Conservation (phyloP, 2,797 vertebrate genomes). For the Hippoglossus hippoglossus region DNA sequence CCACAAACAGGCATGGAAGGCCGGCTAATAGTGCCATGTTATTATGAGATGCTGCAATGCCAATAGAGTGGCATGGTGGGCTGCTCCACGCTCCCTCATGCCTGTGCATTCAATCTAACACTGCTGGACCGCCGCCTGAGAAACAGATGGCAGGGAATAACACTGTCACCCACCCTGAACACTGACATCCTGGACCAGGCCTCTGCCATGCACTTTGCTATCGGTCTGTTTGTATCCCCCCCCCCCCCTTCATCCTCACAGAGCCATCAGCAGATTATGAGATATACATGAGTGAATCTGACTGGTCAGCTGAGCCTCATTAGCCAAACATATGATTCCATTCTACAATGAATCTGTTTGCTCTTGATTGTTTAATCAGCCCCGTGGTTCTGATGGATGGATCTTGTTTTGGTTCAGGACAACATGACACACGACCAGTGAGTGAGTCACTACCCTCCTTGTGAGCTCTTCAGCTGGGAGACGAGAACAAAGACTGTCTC, state of each 20-base stretch:
- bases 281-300: constrained; percentile 76
- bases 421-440: constrained; percentile 50
- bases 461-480: constrained; percentile 41
- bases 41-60: constrained; percentile 55
- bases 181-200: constrained; percentile 77
- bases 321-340: constrained; percentile 74
- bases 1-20: constrained; percentile 47
- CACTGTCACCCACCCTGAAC: constrained; percentile 80
- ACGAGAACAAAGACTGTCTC: constrained; percentile 28
- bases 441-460: constrained; percentile 22
- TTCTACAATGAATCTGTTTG: constrained; percentile 62
- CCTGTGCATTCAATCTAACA: constrained; percentile 69
- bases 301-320: constrained; percentile 75
- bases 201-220: constrained; percentile 68
- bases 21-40: constrained; percentile 34
- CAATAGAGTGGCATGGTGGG: constrained; percentile 55
- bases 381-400: constrained; percentile 32
- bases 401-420: constrained; percentile 40
- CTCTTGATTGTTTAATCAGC: constrained; percentile 43
- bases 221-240: constrained; percentile 67
- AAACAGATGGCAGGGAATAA: constrained; percentile 86
- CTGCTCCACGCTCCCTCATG: constrained; percentile 62
- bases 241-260: constrained; percentile 33
- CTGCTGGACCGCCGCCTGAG: constrained; percentile 81
- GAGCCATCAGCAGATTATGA: constrained; percentile 78